Evolutionary conservation across 2,888 invertebrate genomes (phyloP).

Genomic region (Cephus pygmeus): DNA sequence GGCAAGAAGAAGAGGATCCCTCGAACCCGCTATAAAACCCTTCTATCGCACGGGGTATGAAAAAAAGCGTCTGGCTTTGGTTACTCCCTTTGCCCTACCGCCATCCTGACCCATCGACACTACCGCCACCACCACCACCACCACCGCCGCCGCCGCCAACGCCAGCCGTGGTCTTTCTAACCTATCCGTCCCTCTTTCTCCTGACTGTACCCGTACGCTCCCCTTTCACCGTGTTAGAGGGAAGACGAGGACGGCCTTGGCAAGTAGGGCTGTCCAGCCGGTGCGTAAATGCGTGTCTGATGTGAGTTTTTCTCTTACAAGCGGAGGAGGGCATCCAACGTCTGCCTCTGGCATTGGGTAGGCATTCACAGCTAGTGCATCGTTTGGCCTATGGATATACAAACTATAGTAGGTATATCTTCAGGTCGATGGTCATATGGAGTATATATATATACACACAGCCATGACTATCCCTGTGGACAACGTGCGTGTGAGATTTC

Average conservation of each 20-base stretch:
- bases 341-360: background rate
- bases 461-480: background rate
- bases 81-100: background rate
- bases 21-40: constrained; percentile 35
- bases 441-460: background rate
- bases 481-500: background rate
- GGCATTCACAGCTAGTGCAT: background rate
- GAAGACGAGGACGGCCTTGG: constrained; percentile 29
- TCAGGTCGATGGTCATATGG: background rate
- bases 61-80: constrained; percentile 19
- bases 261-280: constrained; percentile 31
- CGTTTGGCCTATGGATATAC: background rate
- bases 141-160: background rate
- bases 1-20: constrained; percentile 23
- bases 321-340: background rate
- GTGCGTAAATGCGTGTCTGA: constrained; percentile 9
- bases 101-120: background rate
- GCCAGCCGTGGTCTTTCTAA: background rate
- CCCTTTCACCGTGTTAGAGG: background rate
- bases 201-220: background rate
- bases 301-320: background rate
- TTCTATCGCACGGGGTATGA: constrained; percentile 24
- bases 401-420: background rate
- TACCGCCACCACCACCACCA: background rate
- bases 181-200: background rate